phyloP scores from a whole-genome alignment of 2,888 invertebrate species.

The Atrina japonica region DNA sequence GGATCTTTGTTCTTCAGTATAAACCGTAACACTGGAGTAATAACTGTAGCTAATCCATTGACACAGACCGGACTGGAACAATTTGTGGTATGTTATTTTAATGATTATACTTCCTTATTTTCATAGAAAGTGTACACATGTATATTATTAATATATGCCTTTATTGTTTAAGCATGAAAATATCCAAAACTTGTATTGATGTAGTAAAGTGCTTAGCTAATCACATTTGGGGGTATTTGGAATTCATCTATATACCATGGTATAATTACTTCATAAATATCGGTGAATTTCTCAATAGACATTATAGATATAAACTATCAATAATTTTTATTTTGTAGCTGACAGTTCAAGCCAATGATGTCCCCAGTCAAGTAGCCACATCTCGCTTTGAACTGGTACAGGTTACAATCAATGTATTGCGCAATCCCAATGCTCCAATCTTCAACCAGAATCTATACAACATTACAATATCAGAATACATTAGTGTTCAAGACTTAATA shows the following conservation, averaged over 20 bases:
- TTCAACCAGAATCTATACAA: slow-evolving; percentile 58
- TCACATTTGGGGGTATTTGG: no score
- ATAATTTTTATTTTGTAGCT: no score
- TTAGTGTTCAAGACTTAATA: slow-evolving; percentile 44
- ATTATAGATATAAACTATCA: no score
- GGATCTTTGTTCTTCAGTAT: slow-evolving; percentile 70
- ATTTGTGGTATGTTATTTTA: slow-evolving; percentile 58
- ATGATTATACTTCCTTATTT: no score
- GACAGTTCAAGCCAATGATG: slow-evolving; percentile 66
- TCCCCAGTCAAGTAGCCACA: slow-evolving; percentile 52
- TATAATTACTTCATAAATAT: no score
- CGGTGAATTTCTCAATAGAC: no score
- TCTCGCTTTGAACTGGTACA: slow-evolving; percentile 56
- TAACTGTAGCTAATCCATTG: slow-evolving; percentile 58
- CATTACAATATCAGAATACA: slow-evolving; percentile 69
- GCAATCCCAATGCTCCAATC: slow-evolving; percentile 73
- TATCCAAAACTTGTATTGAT: no score
- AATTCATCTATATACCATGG: no score
- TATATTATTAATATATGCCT: no score
- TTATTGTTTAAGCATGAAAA: no score
- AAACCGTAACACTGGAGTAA: slow-evolving; percentile 63
- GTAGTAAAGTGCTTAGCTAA: no score
- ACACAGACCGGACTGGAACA: slow-evolving; percentile 44
- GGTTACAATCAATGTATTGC: slow-evolving; percentile 65
- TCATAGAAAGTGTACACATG: no score